Evolutionary conservation across 2,888 invertebrate species (phyloP).

Genomic region (Argyresthia goedartella): DNA sequence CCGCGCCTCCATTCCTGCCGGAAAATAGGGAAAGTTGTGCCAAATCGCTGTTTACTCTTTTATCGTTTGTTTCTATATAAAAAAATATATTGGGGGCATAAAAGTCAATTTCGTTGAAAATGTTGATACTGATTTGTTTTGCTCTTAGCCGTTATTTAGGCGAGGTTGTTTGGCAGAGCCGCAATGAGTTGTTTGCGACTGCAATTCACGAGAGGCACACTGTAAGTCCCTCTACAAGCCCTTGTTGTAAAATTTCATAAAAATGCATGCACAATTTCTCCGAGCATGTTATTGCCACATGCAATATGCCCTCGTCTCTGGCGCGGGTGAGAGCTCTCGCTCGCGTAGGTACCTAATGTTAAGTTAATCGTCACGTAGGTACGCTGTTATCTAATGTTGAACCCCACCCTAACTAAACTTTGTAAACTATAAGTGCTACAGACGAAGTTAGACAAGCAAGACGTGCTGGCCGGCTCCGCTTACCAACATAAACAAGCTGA

Average conservation of each 20-base stretch:
- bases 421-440: conserved; percentile 12
- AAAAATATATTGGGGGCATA: conserved; percentile 2
- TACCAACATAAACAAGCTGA: not conserved
- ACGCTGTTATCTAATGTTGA: conserved; percentile 33
- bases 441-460: conserved; percentile 5
- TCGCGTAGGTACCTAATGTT: not conserved
- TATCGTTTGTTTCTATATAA: conserved; percentile 6
- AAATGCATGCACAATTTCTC: not conserved
- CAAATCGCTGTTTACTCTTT: conserved; percentile 41
- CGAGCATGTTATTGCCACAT: not conserved
- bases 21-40: conserved; percentile 16
- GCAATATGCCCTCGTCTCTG: not conserved
- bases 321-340: not conserved
- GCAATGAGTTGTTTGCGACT: not conserved
- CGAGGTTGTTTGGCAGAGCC: too few relatives aligned
- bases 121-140: not conserved
- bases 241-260: not conserved
- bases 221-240: not conserved
- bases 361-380: not conserved
- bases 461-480: conserved; percentile 3
- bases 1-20: conserved; percentile 16
- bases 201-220: not conserved
- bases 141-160: not conserved
- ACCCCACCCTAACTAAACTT: conserved; percentile 35
- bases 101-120: conserved; percentile 1